These are phyloP conservation scores for Idris sp. DNA, from an alignment of 1,140 invertebrate species.

Conservation along the genomic window DNA sequence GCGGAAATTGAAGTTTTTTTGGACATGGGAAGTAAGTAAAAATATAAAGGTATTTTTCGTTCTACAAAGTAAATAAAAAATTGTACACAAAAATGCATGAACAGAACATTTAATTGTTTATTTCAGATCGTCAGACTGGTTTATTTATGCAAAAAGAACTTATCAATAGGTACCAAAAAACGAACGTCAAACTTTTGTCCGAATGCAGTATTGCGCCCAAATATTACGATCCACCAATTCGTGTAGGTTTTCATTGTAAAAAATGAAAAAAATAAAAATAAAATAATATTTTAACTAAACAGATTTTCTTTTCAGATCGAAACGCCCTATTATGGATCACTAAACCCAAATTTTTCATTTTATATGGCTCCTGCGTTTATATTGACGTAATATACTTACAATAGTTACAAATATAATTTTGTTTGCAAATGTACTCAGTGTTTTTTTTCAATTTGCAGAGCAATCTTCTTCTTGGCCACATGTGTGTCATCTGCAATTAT, in stretches of 20 bases:
- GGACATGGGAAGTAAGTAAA: constrained; percentile 83
- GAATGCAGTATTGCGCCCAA: constrained; percentile 81
- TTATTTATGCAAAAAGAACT: constrained; percentile 64
- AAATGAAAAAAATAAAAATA: too few species aligned
- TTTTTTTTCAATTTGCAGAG: constrained; percentile 77
- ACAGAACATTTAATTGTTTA: constrained; percentile 7
- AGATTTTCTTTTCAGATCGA: constrained; percentile 78
- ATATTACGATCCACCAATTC: constrained; percentile 80
- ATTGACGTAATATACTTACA: constrained; percentile 81
- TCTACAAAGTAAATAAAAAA: constrained; percentile 79
- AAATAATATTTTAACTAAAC: too few species aligned
- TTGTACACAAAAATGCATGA: constrained; percentile 71
- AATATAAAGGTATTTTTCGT: constrained; percentile 73
- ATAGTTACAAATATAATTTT: too few species aligned
- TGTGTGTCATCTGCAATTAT: constrained; percentile 88
- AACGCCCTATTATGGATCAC: constrained; percentile 84
- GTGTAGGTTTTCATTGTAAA: constrained; percentile 60
- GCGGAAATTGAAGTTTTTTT: constrained; percentile 83
- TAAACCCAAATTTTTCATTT: constrained; percentile 82
- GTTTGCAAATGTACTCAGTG: too few species aligned
- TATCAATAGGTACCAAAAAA: constrained; percentile 79
- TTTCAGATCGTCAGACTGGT: constrained; percentile 23
- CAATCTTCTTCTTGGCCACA: constrained; percentile 88
- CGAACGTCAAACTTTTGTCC: constrained; percentile 79
- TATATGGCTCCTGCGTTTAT: constrained; percentile 90